Conservation (phyloP, 64 coral and sea anemone species). For the Hydrozoanthus tunicans region DNA sequence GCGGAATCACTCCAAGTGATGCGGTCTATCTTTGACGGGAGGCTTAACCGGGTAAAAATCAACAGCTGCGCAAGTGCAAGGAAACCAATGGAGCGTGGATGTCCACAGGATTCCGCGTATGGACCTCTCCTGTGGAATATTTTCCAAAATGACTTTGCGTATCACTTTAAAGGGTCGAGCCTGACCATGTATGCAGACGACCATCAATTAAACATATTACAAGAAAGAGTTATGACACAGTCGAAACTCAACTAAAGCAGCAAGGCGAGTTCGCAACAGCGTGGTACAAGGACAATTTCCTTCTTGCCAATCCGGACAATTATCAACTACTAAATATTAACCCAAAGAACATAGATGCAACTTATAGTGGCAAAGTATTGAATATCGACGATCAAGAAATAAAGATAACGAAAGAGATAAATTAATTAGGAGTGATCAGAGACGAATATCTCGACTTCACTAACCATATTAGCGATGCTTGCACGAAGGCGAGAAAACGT, state of each 20-base stretch:
- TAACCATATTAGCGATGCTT: conserved; percentile 45
- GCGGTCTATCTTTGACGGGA: conserved; percentile 49
- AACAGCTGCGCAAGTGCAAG: conserved; percentile 5
- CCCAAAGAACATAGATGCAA: background rate
- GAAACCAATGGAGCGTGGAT: conserved; percentile 30
- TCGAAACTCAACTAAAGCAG: conserved; percentile 16
- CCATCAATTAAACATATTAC: conserved; percentile 24
- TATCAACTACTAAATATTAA: background rate
- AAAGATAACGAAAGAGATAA: background rate
- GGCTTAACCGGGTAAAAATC: conserved; percentile 46
- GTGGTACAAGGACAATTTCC: conserved; percentile 57
- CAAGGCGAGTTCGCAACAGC: conserved; percentile 7
- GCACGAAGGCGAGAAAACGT: conserved; percentile 37
- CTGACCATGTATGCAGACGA: conserved; percentile 65
- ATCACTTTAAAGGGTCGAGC: conserved; percentile 23
- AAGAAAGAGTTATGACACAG: background rate
- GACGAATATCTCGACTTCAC: conserved; percentile 29
- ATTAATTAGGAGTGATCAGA: conserved; percentile 24
- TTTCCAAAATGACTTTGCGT: conserved; percentile 54
- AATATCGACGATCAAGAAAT: conserved; percentile 12
- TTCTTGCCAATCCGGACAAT: conserved; percentile 45
- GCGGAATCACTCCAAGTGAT: conserved; percentile 35
- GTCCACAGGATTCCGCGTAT: conserved; percentile 54
- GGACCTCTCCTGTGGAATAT: conserved; percentile 60
- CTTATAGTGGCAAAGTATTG: background rate